Evolutionary conservation across 2,888 invertebrate genomes (phyloP).

Genomic region (Drosophila paranaensis): DNA sequence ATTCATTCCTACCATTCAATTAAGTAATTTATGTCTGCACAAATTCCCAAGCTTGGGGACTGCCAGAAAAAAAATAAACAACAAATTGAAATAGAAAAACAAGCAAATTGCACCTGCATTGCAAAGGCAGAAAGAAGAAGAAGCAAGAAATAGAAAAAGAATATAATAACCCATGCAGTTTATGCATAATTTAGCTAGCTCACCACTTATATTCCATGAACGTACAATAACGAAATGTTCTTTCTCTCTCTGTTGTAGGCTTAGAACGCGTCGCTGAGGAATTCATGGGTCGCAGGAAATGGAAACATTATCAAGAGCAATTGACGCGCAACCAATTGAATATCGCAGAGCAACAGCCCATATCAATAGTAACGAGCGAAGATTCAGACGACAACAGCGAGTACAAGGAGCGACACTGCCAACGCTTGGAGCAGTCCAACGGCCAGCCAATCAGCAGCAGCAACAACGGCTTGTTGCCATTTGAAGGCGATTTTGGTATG

Average conservation of each 20-base stretch:
- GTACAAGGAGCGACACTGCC: conserved; percentile 56
- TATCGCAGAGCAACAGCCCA: conserved; percentile 78
- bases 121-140: background rate
- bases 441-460: conserved; percentile 28
- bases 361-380: conserved; percentile 56
- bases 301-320: conserved; percentile 96
- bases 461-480: conserved; percentile 43
- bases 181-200: conserved; percentile 40
- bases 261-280: conserved; percentile 98
- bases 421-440: conserved; percentile 68
- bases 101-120: conserved; percentile 58
- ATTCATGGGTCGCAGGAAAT: conserved; percentile 98
- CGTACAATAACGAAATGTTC: background rate
- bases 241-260: conserved; percentile 87
- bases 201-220: conserved; percentile 11
- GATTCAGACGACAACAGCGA: conserved; percentile 40
- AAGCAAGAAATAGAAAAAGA: background rate
- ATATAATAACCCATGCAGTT: conserved; percentile 37
- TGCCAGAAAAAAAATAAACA: conserved; percentile 14
- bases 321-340: conserved; percentile 86
- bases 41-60: conserved; percentile 64
- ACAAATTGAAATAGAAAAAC: conserved; percentile 25
- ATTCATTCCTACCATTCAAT: conserved; percentile 49
- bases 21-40: conserved; percentile 70
- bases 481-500: conserved; percentile 67